These are phyloP conservation scores for Agrypnus murinus DNA, from an alignment of 2,888 invertebrate species.

Conservation along the genomic window DNA sequence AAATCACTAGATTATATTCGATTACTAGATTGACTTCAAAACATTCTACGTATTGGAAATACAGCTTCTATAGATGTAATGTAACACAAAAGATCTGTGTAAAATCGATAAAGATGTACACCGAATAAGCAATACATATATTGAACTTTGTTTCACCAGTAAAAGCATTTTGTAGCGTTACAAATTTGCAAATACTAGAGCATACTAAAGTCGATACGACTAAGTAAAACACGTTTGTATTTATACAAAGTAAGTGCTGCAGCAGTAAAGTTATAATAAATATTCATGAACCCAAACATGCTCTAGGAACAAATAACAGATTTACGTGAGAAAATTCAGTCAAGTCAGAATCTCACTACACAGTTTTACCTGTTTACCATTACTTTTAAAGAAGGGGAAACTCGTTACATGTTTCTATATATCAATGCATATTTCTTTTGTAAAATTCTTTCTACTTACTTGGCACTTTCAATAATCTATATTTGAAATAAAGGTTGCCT, in stretches of 20 bases:
- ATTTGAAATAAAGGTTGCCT: too few species aligned
- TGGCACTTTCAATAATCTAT: too few species aligned
- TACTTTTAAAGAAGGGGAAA: conserved; percentile 5
- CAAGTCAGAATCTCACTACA: background rate
- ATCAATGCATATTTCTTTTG: background rate
- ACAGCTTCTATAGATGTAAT: too few species aligned
- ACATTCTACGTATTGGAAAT: too few species aligned
- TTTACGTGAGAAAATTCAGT: conserved; percentile 21
- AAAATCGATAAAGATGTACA: too few species aligned
- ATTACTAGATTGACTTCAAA: too few species aligned
- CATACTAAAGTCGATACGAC: background rate
- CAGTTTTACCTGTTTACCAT: too few species aligned
- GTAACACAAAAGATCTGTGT: too few species aligned
- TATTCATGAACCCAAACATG: conserved; percentile 14
- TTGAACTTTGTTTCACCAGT: too few species aligned
- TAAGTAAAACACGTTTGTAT: background rate
- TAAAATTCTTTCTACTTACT: too few species aligned
- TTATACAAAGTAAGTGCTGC: background rate
- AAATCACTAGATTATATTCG: too few species aligned
- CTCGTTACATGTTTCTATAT: conserved; percentile 11
- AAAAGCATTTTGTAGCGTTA: background rate
- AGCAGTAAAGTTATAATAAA: conserved; percentile 5
- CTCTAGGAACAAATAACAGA: background rate
- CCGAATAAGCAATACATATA: too few species aligned
- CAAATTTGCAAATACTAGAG: background rate